Conservation (phyloP, 2,888 invertebrate genomes). For the Watsonalla binaria region DNA sequence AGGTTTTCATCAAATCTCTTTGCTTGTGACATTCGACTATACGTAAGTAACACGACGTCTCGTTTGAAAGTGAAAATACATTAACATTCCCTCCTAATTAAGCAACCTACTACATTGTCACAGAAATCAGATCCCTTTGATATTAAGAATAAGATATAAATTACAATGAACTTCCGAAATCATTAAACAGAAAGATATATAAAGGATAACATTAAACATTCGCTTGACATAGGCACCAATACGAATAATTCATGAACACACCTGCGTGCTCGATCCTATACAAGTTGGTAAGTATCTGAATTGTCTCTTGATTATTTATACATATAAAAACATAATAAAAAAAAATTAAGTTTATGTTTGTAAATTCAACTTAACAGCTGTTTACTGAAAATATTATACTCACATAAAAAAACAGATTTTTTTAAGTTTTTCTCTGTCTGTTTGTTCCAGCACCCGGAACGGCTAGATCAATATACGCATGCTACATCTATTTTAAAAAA, state of each 20-base stretch:
- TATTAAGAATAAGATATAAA: neutral
- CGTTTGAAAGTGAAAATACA: neutral
- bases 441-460: no score
- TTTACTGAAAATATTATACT: no score
- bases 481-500: no score
- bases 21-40: neutral
- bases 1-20: neutral
- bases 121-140: neutral
- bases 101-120: conserved; percentile 12
- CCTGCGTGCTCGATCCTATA: neutral
- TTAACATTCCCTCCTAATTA: neutral
- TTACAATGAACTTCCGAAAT: conserved; percentile 5
- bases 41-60: neutral
- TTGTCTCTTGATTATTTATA: no score
- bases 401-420: no score
- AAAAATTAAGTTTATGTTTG: no score
- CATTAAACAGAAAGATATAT: conserved; percentile 24
- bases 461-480: no score
- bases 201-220: conserved; percentile 15
- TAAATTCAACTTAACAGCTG: no score
- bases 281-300: no score
- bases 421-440: no score
- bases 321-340: no score
- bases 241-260: neutral
- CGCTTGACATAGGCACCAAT: conserved; percentile 2